A percentile compares a stretch with the other conserved stretches of the same genome.
phyloP scores from a whole-genome alignment of 1,140 invertebrate species.

The Drosophila pandora region DNA sequence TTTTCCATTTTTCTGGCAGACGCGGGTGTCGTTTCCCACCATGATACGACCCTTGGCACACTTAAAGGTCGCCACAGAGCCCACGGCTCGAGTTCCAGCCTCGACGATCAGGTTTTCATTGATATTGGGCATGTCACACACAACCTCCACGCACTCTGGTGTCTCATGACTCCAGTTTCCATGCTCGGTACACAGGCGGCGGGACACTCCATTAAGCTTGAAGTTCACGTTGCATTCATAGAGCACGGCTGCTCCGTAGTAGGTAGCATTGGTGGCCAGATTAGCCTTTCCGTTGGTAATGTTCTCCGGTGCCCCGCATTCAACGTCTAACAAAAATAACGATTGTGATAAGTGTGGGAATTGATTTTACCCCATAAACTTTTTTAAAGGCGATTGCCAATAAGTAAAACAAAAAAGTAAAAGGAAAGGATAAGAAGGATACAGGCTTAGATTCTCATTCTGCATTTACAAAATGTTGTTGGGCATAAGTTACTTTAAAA shows the following conservation, averaged over 20 bases:
- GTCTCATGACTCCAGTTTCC: constrained; percentile 92
- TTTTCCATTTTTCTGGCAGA: constrained; percentile 90
- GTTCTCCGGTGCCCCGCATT: constrained; percentile 90
- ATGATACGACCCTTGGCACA: constrained; percentile 92
- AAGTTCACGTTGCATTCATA: constrained; percentile 94
- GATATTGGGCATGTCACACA: constrained; percentile 89
- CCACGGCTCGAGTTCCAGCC: constrained; percentile 85
- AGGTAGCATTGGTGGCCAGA: constrained; percentile 92
- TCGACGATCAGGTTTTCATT: constrained; percentile 86
- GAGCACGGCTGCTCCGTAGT: constrained; percentile 92
- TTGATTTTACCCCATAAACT: background rate
- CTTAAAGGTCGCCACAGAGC: constrained; percentile 90
- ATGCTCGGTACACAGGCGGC: constrained; percentile 93
- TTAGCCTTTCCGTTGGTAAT: constrained; percentile 90
- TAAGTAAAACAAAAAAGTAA: too few species aligned
- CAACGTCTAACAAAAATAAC: constrained; percentile 88
- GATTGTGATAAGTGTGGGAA: background rate
- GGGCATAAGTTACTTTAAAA: too few species aligned
- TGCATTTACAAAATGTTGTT: background rate
- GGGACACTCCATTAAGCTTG: constrained; percentile 91
- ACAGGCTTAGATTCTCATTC: too few species aligned
- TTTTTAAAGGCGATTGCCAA: too few species aligned
- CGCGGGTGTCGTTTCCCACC: constrained; percentile 90
- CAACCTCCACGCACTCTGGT: constrained; percentile 92
- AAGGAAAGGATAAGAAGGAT: too few species aligned